Percentiles rank a stretch among this genome's conserved stretches.
Conservation (phyloP, 1,140 invertebrate species). For the Bicyclus anynana region DNA sequence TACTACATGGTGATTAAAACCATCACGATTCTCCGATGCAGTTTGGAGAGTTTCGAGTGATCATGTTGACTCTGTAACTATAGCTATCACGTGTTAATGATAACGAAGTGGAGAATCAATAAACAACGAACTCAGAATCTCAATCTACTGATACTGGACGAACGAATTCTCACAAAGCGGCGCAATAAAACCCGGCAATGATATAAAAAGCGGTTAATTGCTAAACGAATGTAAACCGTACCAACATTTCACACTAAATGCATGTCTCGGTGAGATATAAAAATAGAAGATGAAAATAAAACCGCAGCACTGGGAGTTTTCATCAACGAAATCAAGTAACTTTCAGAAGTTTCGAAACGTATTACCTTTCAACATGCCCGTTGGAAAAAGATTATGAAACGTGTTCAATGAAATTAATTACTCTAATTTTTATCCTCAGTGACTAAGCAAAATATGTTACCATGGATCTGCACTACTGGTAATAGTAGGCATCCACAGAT, state of each 20-base stretch:
- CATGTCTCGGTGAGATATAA: conserved; percentile 34
- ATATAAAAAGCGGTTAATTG: conserved; percentile 59
- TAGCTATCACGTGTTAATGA: too few relatives aligned
- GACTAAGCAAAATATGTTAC: too few relatives aligned
- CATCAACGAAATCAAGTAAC: not conserved
- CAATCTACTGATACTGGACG: not conserved
- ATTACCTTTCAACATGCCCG: not conserved
- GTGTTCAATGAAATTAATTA: too few relatives aligned
- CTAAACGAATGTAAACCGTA: conserved; percentile 52
- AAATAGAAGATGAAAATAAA: conserved; percentile 52
- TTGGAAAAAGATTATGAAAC: not conserved
- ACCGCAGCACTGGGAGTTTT: conserved; percentile 7
- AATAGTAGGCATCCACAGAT: too few relatives aligned
- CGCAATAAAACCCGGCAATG: conserved; percentile 34
- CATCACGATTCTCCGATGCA: too few relatives aligned
- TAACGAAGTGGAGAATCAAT: too few relatives aligned
- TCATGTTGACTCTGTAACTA: too few relatives aligned
- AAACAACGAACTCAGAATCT: too few relatives aligned
- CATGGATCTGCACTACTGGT: too few relatives aligned
- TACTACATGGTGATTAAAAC: too few relatives aligned
- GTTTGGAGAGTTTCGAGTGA: too few relatives aligned
- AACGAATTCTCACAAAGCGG: conserved; percentile 16
- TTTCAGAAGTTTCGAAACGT: not conserved
- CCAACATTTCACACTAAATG: conserved; percentile 47
- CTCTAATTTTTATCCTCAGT: too few relatives aligned